Conservation (phyloP, 92 coral and sea anemone species). For the Epizoanthus scotinus region DNA sequence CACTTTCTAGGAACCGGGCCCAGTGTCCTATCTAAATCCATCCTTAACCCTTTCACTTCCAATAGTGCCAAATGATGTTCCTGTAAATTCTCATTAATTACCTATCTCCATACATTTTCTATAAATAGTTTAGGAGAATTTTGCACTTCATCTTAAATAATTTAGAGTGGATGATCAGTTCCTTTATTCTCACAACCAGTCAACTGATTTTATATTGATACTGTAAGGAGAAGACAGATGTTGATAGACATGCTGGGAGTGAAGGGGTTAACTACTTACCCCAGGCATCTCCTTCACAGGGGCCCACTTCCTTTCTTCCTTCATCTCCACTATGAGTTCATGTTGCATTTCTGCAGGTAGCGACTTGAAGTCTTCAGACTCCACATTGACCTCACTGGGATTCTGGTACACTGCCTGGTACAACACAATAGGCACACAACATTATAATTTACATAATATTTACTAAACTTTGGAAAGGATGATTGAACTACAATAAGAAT, state of each 20-base stretch:
- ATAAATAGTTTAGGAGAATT: too few species aligned
- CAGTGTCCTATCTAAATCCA: not conserved
- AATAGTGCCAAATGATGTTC: too few species aligned
- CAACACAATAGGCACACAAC: not conserved
- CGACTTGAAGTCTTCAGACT: constrained; percentile 83
- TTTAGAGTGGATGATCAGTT: too few species aligned
- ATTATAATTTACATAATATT: not conserved
- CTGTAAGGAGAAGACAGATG: too few species aligned
- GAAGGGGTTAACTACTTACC: constrained; percentile 59
- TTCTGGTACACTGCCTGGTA: constrained; percentile 56
- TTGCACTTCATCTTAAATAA: too few species aligned
- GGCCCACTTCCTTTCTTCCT: constrained; percentile 76
- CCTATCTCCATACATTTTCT: too few species aligned
- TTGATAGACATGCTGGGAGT: too few species aligned
- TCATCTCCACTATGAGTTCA: constrained; percentile 88
- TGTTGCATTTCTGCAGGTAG: constrained; percentile 93
- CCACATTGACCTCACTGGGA: constrained; percentile 70
- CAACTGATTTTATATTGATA: too few species aligned
- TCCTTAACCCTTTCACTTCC: too few species aligned
- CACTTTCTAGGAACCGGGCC: too few species aligned
- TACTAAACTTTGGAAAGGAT: constrained; percentile 10
- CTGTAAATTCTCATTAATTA: too few species aligned
- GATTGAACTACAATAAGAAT: not conserved
- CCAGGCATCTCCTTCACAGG: constrained; percentile 56
- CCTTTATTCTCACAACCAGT: too few species aligned